Evolutionary conservation across 2,888 invertebrate genomes (phyloP).

Genomic region (Spodoptera picta): DNA sequence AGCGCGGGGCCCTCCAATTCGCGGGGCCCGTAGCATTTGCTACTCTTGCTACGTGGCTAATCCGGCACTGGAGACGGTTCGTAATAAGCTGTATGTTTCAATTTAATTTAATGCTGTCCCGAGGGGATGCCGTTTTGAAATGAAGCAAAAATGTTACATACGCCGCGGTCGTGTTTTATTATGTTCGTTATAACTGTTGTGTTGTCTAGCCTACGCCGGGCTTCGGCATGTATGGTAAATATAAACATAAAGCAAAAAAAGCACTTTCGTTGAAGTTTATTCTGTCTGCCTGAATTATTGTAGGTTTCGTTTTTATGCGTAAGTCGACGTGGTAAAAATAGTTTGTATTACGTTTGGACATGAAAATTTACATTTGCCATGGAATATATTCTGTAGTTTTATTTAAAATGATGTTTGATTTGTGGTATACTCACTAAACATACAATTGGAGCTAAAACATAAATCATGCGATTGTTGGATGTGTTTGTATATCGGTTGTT

Average conservation of each 20-base stretch:
- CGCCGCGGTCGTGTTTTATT: conserved; percentile 13
- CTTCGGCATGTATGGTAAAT: conserved; percentile 2
- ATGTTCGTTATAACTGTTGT: conserved; percentile 8
- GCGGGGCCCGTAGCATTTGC: no score
- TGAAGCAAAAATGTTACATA: background rate
- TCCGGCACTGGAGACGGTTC: no score
- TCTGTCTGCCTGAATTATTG: background rate
- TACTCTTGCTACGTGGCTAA: no score
- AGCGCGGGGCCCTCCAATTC: no score
- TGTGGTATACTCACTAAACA: no score
- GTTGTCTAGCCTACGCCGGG: conserved; percentile 2
- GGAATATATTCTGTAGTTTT: no score
- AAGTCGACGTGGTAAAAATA: background rate
- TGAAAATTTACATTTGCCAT: no score
- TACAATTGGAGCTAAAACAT: no score
- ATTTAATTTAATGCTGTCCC: background rate
- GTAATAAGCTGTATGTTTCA: no score
- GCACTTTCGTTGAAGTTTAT: conserved; percentile 1
- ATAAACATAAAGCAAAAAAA: conserved; percentile 15
- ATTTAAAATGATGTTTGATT: no score
- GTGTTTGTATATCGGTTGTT: background rate
- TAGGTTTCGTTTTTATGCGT: background rate
- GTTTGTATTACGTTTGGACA: background rate
- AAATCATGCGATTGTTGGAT: no score
- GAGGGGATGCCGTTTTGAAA: background rate